These are phyloP conservation scores for Heterocephalus glaber DNA, from an alignment of 2,113 vertebrate genomes.

Conservation along the genomic window DNA sequence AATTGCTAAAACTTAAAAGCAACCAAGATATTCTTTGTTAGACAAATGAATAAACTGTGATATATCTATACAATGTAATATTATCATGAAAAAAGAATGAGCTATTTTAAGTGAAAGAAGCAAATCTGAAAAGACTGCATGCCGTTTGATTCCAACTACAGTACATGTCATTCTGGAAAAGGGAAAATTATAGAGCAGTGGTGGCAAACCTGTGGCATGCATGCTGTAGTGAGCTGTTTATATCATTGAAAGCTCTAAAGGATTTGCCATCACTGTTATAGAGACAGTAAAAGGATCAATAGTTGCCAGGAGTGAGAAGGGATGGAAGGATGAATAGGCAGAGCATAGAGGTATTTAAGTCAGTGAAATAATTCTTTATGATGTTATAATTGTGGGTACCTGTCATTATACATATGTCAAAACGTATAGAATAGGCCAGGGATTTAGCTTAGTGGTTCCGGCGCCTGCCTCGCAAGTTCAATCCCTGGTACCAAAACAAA, in stretches of 20 bases:
- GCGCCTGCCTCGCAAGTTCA: no score
- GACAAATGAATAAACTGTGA: background rate
- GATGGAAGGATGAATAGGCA: background rate
- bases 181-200: background rate
- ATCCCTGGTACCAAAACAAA: no score
- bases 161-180: background rate
- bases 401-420: constrained; percentile 1
- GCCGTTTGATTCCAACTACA: background rate
- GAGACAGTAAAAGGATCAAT: background rate
- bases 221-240: background rate
- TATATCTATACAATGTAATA: background rate
- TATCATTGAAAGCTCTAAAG: background rate
- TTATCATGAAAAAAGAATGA: constrained; percentile 37
- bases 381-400: background rate
- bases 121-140: background rate
- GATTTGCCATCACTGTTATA: background rate
- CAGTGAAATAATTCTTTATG: background rate
- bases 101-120: background rate
- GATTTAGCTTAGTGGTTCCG: no score
- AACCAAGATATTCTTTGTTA: background rate
- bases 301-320: background rate
- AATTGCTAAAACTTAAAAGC: background rate
- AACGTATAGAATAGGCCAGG: background rate
- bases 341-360: background rate
- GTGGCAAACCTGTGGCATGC: background rate